A percentile compares a stretch with the other conserved stretches of the same genome.
phyloP scores from a whole-genome alignment of 2,113 vertebrate genomes.

The Pangasianodon gigas region DNA sequence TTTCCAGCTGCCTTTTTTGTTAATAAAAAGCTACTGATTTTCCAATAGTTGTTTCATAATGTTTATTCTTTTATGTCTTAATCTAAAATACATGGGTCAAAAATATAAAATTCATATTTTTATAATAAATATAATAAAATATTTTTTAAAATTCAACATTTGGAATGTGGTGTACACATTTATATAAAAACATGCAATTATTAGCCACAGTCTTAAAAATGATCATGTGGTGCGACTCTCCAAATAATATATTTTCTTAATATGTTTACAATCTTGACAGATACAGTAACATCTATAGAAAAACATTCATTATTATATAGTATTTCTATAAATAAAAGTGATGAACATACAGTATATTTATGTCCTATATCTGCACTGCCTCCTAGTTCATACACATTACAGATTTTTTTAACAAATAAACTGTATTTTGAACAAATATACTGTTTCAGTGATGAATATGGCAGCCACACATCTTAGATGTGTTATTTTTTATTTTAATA shows the following conservation, averaged over 20 bases:
- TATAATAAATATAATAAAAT: background rate
- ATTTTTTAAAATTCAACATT: no score
- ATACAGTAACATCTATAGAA: background rate
- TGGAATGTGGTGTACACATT: background rate
- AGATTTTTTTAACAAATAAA: no score
- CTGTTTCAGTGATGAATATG: background rate
- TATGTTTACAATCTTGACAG: background rate
- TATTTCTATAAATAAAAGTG: background rate
- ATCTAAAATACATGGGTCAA: background rate
- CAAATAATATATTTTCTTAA: background rate
- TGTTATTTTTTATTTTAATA: background rate
- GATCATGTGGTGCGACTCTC: background rate
- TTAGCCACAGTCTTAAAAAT: background rate
- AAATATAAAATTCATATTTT: background rate
- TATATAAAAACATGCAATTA: background rate
- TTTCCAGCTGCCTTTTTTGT: no score
- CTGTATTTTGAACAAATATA: no score
- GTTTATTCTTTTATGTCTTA: no score
- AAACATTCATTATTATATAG: background rate
- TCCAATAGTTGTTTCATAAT: no score
- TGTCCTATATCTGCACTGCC: background rate
- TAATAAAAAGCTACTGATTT: background rate
- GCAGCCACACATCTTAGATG: background rate
- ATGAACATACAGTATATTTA: background rate
- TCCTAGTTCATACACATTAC: background rate